Evolutionary conservation across 2,888 invertebrate species (phyloP).

Genomic region (Rotaria magnacalcarata): DNA sequence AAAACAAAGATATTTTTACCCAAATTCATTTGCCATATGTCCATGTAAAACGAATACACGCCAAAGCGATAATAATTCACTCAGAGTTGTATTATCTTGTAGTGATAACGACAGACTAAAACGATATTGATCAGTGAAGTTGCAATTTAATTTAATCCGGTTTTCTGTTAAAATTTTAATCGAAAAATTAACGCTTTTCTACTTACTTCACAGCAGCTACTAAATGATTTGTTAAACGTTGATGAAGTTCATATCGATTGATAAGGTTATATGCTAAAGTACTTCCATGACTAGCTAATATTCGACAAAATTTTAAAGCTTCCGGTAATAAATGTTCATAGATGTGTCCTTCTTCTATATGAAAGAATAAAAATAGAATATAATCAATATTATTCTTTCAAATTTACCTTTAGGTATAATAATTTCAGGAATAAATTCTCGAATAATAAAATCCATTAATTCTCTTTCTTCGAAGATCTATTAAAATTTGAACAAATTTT

Average conservation of each 20-base stretch:
- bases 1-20: not conserved
- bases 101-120: not conserved
- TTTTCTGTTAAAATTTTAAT: not conserved
- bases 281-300: not conserved
- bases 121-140: not conserved
- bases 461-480: slow-evolving; percentile 24
- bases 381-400: not conserved
- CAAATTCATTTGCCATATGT: not conserved
- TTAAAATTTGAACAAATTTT: not conserved
- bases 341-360: not conserved
- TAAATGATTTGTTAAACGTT: slow-evolving; percentile 9
- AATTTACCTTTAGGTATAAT: not conserved
- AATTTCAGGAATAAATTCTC: not conserved
- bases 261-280: not conserved
- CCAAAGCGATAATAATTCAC: slow-evolving; percentile 16
- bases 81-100: not conserved
- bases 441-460: slow-evolving; percentile 24
- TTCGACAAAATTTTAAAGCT: slow-evolving; percentile 28
- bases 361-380: not conserved
- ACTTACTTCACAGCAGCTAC: not conserved
- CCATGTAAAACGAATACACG: not conserved
- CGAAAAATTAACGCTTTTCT: not conserved
- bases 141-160: not conserved
- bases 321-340: slow-evolving; percentile 14
- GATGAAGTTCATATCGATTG: not conserved